A percentile compares a stretch with the other conserved stretches of the same genome.
These are phyloP conservation scores for Tanypteryx hageni DNA, from an alignment of 2,888 invertebrate genomes.

Conservation along the genomic window DNA sequence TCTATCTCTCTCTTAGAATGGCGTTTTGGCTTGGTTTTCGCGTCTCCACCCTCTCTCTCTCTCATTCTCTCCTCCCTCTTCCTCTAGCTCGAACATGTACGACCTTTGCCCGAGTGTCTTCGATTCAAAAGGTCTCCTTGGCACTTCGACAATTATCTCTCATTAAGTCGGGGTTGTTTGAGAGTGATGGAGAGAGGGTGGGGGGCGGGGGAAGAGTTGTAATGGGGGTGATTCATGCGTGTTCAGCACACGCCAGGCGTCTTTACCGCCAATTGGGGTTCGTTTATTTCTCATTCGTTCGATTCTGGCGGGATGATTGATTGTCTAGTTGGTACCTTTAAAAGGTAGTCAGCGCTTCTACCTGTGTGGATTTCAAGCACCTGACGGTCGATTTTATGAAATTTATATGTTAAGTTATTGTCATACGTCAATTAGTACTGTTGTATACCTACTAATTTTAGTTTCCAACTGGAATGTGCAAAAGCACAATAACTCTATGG, in stretches of 20 bases:
- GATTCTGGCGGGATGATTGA: background rate
- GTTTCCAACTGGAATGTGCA: no score
- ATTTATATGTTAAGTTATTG: no score
- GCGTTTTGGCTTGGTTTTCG: conserved; percentile 14
- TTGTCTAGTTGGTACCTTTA: background rate
- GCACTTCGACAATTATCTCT: conserved; percentile 59
- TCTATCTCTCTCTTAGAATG: background rate
- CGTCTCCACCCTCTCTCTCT: background rate
- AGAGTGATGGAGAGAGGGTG: background rate
- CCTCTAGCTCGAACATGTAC: background rate
- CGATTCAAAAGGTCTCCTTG: background rate
- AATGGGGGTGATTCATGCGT: conserved; percentile 26
- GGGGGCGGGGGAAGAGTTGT: background rate
- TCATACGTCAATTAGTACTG: no score
- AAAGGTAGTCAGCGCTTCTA: no score
- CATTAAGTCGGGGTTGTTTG: conserved; percentile 40
- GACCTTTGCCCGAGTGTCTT: conserved; percentile 14
- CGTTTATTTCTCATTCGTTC: background rate
- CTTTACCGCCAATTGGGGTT: background rate
- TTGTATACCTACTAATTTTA: no score
- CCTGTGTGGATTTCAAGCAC: no score
- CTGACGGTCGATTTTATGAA: no score
- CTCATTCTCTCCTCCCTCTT: background rate
- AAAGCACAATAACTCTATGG: no score
- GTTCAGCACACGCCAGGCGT: background rate